A percentile compares a stretch with the other conserved stretches of the same genome.
Evolutionary conservation across 1,140 invertebrate genomes (phyloP).

Genomic region (Maniola jurtina): DNA sequence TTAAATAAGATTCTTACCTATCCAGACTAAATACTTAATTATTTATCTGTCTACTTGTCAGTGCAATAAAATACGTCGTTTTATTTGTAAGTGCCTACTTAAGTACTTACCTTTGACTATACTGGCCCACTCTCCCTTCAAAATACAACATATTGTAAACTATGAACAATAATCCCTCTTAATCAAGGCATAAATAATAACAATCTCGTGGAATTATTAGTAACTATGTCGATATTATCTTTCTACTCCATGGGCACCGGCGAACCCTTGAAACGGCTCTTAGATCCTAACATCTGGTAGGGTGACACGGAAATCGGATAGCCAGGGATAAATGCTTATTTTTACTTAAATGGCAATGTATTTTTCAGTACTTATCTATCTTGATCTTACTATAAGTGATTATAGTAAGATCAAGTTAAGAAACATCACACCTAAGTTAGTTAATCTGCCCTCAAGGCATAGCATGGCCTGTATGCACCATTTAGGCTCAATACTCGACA

Average conservation of each 20-base stretch:
- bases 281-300: conserved; percentile 41
- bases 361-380: no score
- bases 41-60: no score
- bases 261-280: conserved; percentile 46
- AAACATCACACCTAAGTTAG: no score
- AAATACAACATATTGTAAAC: conserved; percentile 12
- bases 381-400: no score
- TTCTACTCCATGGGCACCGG: conserved; percentile 51
- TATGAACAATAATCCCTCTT: conserved; percentile 14
- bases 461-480: no score
- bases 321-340: background rate
- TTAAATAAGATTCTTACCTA: no score
- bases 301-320: conserved; percentile 30
- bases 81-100: background rate
- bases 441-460: no score
- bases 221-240: conserved; percentile 55
- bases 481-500: no score
- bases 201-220: conserved; percentile 35
- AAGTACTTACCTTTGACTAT: background rate
- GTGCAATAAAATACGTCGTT: no score
- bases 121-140: background rate
- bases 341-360: no score
- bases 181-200: conserved; percentile 27
- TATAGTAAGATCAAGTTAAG: no score
- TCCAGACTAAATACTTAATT: no score